phyloP scores from a whole-genome alignment of 1,140 invertebrate species.

The Eufriesea mexicana region DNA sequence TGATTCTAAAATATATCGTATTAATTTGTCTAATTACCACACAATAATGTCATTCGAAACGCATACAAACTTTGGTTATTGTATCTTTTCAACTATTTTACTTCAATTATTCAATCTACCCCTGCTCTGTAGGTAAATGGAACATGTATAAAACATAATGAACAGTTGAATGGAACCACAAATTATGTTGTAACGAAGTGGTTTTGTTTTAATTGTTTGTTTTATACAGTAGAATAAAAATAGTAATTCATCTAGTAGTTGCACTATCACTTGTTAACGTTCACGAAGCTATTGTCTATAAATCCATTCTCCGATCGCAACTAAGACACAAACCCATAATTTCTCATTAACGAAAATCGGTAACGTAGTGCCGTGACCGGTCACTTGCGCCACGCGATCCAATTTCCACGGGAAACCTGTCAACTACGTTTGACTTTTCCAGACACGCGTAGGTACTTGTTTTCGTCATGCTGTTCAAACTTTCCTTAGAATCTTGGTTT shows the following conservation, averaged over 20 bases:
- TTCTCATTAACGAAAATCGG: constrained; percentile 8
- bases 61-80: too few relatives aligned
- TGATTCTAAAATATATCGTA: too few relatives aligned
- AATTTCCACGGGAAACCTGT: not conserved
- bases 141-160: too few relatives aligned
- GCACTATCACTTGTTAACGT: not conserved
- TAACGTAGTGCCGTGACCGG: not conserved
- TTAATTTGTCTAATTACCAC: too few relatives aligned
- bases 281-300: not conserved
- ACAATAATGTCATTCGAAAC: too few relatives aligned
- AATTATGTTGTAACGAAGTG: too few relatives aligned
- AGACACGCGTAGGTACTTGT: not conserved
- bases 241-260: not conserved
- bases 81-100: too few relatives aligned
- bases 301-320: not conserved
- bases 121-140: too few relatives aligned
- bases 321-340: not conserved
- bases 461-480: not conserved
- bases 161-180: too few relatives aligned
- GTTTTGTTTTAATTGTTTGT: too few relatives aligned
- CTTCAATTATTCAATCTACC: too few relatives aligned
- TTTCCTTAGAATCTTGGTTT: not conserved
- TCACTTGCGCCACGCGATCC: not conserved
- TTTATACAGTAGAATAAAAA: too few relatives aligned
- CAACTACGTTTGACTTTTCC: not conserved